Percentiles rank a stretch among this genome's conserved stretches.
These are phyloP conservation scores for Mactra quadrangularis DNA, from an alignment of 1,140 invertebrate species.

Conservation along the genomic window DNA sequence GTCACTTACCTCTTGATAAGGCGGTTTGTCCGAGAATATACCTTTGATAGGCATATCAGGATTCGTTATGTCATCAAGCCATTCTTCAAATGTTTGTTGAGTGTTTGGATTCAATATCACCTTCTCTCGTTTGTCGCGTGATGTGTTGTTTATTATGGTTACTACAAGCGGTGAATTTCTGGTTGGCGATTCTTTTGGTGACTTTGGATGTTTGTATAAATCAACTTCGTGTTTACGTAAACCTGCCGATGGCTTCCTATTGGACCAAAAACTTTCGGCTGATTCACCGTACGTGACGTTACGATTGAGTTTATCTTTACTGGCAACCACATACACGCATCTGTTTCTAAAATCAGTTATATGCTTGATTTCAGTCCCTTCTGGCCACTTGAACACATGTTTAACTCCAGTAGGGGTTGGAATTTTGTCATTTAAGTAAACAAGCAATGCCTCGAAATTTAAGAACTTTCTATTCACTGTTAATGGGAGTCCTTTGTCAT, in stretches of 20 bases:
- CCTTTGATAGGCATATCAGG: conserved; percentile 72
- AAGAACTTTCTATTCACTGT: conserved; percentile 93
- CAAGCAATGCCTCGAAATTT: conserved; percentile 93
- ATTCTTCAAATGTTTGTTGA: conserved; percentile 96
- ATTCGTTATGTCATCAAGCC: conserved; percentile 86
- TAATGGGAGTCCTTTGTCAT: conserved; percentile 94
- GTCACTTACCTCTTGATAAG: conserved; percentile 74
- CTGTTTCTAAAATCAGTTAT: conserved; percentile 95
- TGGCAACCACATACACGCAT: conserved; percentile 92
- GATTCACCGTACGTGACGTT: conserved; percentile 73
- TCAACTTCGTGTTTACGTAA: conserved; percentile 67
- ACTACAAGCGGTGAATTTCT: conserved; percentile 70
- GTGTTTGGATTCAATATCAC: conserved; percentile 93
- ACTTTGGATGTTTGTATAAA: conserved; percentile 61
- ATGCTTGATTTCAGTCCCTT: conserved; percentile 92
- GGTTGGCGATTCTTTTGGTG: conserved; percentile 38
- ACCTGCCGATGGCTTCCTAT: conserved; percentile 64
- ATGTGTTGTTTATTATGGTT: conserved; percentile 78
- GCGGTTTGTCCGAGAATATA: conserved; percentile 75
- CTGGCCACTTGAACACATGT: conserved; percentile 94
- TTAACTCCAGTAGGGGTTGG: conserved; percentile 79
- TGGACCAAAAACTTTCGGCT: conserved; percentile 74
- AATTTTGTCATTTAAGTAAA: conserved; percentile 85
- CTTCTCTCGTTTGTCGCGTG: conserved; percentile 77
- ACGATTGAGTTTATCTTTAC: conserved; percentile 90